Evolutionary conservation across 2,113 vertebrate genomes (phyloP), one percentile per base, ranked within the genome.

Genomic region (Plotosus lineatus): DNA sequence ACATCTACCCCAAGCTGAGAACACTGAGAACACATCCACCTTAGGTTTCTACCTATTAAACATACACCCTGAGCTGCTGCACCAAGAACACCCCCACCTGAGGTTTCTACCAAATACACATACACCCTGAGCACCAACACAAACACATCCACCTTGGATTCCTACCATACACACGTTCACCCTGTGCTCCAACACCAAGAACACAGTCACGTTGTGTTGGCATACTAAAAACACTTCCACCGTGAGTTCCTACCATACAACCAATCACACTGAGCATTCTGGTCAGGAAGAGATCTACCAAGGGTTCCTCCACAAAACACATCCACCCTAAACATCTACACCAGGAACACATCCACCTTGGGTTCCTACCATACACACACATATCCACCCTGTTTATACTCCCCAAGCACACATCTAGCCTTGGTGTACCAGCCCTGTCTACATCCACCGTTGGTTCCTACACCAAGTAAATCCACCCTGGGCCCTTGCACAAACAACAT

Each of bases 241-340:
- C n/a, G n/a, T n/a, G n/a, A n/a, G n/a, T n/a, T n/a, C n/a, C n/a
- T n/a, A 1, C 15, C 3, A 44, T 12, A 2, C 0, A 42, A 9
- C 0, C 65, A 2, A n/a, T 23, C 10, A 42, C 38, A 1, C 38
- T 42, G 36, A 3, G 21, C 38, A n/a, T 4, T n/a, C n/a, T n/a
- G n/a, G n/a, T n/a, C n/a, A n/a, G n/a, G n/a, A n/a, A n/a, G n/a
- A n/a, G n/a, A n/a, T n/a, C n/a, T n/a, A n/a, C n/a, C n/a, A n/a
- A n/a, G n/a, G n/a, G n/a, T n/a, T n/a, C n/a, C 3, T 0, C 0
- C 8, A 2, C 23, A 4, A 0, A n/a, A 4, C 50, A 8, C 50
- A 17, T 51, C 50, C 50, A 51, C 6, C 3, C 19, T 26, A 40
- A 14, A 11, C 21, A 17, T 31, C 31, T 36, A 63, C 14, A 36